Percentiles rank a stretch among this genome's conserved stretches.
These are phyloP conservation scores for Cybosia mesomella DNA, from an alignment of 2,888 invertebrate genomes.

Conservation along the genomic window DNA sequence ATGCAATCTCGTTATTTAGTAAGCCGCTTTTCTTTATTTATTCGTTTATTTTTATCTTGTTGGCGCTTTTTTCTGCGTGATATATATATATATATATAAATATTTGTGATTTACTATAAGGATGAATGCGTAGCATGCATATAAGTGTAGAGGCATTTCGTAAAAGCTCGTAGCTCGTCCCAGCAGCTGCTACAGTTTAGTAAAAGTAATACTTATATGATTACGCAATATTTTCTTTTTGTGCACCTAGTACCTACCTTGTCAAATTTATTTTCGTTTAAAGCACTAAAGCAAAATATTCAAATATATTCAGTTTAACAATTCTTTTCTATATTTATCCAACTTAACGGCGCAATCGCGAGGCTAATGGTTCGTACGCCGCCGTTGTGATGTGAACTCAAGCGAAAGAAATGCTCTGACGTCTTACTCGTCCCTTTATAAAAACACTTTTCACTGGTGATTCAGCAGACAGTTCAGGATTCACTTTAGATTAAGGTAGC, in stretches of 20 bases:
- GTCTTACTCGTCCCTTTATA: slow-evolving; percentile 72
- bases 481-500: slow-evolving; percentile 53
- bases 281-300: slow-evolving; percentile 59
- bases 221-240: not conserved
- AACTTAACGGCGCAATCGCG: slow-evolving; percentile 63
- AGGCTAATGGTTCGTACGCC: slow-evolving; percentile 74
- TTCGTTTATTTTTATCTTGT: slow-evolving; percentile 49
- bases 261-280: not conserved
- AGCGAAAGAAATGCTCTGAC: slow-evolving; percentile 75
- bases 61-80: slow-evolving; percentile 26
- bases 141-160: not conserved
- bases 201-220: no score
- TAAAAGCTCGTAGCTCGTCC: no score
- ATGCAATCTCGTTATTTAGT: slow-evolving; percentile 58
- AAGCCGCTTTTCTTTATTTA: slow-evolving; percentile 54
- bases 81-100: not conserved
- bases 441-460: slow-evolving; percentile 58
- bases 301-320: slow-evolving; percentile 65
- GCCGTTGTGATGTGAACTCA: slow-evolving; percentile 71
- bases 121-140: not conserved
- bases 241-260: not conserved
- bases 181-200: no score
- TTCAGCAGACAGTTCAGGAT: slow-evolving; percentile 59
- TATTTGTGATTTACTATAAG: not conserved
- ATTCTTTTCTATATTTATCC: slow-evolving; percentile 66